A percentile compares a stretch with the other conserved stretches of the same genome.
phyloP scores from a whole-genome alignment of 2,888 invertebrate species.

The Hanleya hanleyi region DNA sequence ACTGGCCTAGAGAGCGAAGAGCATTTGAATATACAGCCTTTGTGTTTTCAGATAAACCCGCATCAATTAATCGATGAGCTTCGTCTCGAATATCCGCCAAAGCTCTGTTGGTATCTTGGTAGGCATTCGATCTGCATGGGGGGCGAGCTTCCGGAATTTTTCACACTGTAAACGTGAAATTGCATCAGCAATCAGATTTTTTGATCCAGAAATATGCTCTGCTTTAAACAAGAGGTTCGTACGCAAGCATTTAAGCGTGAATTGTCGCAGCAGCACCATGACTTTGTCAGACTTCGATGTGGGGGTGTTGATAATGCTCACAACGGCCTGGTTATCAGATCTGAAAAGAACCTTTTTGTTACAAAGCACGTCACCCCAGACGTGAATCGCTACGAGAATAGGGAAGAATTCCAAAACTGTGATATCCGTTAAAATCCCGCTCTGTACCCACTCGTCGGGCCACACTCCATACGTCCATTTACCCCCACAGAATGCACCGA shows the following conservation, averaged over 20 bases:
- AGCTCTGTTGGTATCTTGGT: no score
- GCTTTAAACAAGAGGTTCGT: background rate
- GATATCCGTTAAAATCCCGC: background rate
- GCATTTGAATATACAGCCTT: no score
- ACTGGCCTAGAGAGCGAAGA: no score
- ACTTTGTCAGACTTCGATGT: background rate
- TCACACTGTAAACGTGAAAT: no score
- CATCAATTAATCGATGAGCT: no score
- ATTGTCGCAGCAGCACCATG: background rate
- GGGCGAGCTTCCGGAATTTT: no score
- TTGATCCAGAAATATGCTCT: no score
- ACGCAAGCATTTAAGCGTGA: background rate
- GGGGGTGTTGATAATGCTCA: background rate
- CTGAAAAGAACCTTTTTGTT: slow-evolving; percentile 1
- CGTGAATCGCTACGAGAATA: background rate
- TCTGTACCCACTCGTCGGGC: slow-evolving; percentile 7
- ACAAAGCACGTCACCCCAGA: background rate
- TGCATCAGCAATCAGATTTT: no score
- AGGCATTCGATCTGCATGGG: no score
- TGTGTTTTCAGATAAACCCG: no score
- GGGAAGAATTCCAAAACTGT: slow-evolving; percentile 8
- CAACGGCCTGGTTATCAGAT: slow-evolving; percentile 4
- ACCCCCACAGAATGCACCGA: background rate
- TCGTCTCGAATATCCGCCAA: no score
- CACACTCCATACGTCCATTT: no score